Evolutionary conservation across 2,113 vertebrate genomes (phyloP).

Genomic region (Enhydra lutris): DNA sequence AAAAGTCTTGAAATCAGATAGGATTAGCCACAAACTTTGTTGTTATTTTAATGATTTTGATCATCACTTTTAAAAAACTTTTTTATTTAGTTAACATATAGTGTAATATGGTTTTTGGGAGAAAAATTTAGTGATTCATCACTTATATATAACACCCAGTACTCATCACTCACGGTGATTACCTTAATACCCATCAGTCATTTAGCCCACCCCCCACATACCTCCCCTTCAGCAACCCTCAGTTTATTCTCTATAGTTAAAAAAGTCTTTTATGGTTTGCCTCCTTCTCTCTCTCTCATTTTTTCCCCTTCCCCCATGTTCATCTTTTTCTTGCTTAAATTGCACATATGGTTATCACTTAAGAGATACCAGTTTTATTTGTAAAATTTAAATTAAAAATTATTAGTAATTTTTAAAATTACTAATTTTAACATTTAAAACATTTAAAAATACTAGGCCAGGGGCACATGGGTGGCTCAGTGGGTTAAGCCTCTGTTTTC

Average conservation of each 20-base stretch:
- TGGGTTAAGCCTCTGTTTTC: too few species aligned
- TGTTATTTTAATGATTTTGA: not conserved
- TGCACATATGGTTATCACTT: not conserved
- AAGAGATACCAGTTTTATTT: not conserved
- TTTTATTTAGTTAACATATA: not conserved
- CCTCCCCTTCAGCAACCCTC: not conserved
- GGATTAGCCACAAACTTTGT: not conserved
- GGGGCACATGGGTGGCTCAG: too few species aligned
- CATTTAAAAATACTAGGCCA: not conserved
- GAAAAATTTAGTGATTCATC: not conserved
- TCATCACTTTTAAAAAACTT: not conserved
- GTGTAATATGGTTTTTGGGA: not conserved
- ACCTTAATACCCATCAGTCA: not conserved
- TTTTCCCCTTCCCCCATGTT: not conserved
- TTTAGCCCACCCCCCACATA: not conserved
- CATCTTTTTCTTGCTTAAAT: not conserved
- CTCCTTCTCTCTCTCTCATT: not conserved
- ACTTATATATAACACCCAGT: not conserved
- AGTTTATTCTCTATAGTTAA: not conserved
- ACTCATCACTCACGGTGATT: not conserved
- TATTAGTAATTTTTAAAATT: too few species aligned
- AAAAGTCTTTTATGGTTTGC: not conserved
- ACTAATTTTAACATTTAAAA: too few species aligned
- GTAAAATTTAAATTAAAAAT: not conserved
- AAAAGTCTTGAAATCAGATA: not conserved